Evolutionary conservation across 2,797 vertebrate genomes (phyloP), one percentile per base, ranked within the genome.

Genomic region (Liparis tanakae): DNA sequence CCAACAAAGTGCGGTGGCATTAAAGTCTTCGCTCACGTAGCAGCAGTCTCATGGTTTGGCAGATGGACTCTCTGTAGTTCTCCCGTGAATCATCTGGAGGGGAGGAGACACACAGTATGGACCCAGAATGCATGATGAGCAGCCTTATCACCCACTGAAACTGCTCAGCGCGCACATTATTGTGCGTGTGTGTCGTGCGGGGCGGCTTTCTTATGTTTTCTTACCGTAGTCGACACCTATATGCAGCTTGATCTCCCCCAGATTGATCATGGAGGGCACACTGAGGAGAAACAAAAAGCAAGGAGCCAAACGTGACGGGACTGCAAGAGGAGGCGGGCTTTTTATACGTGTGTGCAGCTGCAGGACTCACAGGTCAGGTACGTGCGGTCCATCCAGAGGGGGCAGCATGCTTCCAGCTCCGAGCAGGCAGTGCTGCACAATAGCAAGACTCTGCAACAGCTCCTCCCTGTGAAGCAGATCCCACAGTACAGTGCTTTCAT

Each of bases 401-500:
- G 97, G 96, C 80, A 99, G 91, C 91, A 98, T 82, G 87, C 96
- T 97, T 73, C 97, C 98, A 70, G 98, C 97, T 81, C 98, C 97
- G 70, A 98, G 96, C 67, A 99, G 93, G 92, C 97, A 97, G 92
- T 98, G 97, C 81, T 98, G 97, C 70, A 99, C 95, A 20, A 98
- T 94, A 61, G 96, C 95, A 67, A 99, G 95, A 87, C 96, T 96
- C 91, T 98, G 97, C 53, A 97, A 96, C 87, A 99, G 95, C 88
- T 98, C 97, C 94, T 98, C 98, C 93, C 98, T 99, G 93, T 74
- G 84, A 82, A 78, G 22, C 39, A 67, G 46, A 36, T 10, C 33
- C 55, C 46, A 70, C 72, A 87, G 87, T 79, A 78, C 81, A 88
- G 61, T 66, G 15, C 6, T 18, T 20, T 56, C 43, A 72, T 6